Percentiles rank a stretch among this genome's conserved stretches.
Conservation (phyloP, 2,113 vertebrate genomes). For the Hirundichthys speculiger region DNA sequence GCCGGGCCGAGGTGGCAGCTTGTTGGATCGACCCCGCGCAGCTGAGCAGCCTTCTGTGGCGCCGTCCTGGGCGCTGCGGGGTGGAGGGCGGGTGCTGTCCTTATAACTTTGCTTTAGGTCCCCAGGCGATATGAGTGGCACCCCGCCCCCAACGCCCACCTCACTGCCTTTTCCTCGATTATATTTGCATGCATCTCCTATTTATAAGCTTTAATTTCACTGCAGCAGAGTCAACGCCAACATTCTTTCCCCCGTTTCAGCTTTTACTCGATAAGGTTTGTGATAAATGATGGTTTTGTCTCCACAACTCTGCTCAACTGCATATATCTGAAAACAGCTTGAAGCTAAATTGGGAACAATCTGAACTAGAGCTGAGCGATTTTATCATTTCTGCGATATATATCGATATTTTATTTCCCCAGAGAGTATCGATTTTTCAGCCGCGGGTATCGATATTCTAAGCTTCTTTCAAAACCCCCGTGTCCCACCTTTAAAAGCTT, state of each 20-base stretch:
- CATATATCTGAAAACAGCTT: conserved; percentile 3
- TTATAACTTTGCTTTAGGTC: conserved; percentile 66
- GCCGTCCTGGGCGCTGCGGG: conserved; percentile 66
- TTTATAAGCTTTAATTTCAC: conserved; percentile 56
- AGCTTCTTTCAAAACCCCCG: too few species aligned
- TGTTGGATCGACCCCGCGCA: conserved; percentile 71
- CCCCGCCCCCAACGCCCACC: conserved; percentile 28
- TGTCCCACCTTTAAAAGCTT: too few species aligned
- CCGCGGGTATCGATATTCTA: too few species aligned
- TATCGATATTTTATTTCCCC: too few species aligned
- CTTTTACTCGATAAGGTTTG: conserved; percentile 13
- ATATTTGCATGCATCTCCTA: conserved; percentile 66
- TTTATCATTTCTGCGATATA: too few species aligned
- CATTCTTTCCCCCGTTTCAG: conserved; percentile 1
- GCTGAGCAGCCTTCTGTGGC: conserved; percentile 76
- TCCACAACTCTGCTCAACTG: conserved; percentile 2
- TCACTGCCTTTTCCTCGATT: conserved; percentile 42
- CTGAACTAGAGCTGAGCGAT: too few species aligned
- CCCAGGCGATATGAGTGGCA: conserved; percentile 69
- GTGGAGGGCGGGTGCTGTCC: conserved; percentile 75
- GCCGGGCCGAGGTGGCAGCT: conserved; percentile 70
- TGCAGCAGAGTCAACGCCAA: conserved; percentile 15
- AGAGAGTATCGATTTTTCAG: too few species aligned
- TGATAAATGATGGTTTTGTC: conserved; percentile 5
- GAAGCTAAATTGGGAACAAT: too few species aligned